Percentiles rank a stretch among this genome's conserved stretches.
These are phyloP conservation scores for Pan troglodytes DNA, from an alignment of 2,113 vertebrate species.

Conservation along the genomic window NHGRI_mPanTro3-v2.1_pri NC_072410.2:121927501-121928000, in stretches of 20 bases:
- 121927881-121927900: neutral
- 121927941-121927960: neutral
- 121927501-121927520: neutral
- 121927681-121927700: neutral
- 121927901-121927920: neutral
- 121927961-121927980: neutral
- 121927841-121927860: neutral
- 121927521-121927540: too few relatives aligned
- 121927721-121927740: neutral
- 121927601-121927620: neutral
- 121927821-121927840: neutral
- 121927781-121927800: neutral
- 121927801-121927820: neutral
- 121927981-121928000: neutral
- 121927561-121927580: neutral
- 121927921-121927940: neutral
- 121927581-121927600: neutral
- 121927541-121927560: too few relatives aligned
- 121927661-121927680: accelerated
- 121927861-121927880: neutral
- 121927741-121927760: neutral
- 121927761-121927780: neutral
- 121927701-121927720: neutral
- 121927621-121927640: neutral
- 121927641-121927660: accelerated